phyloP scores from a whole-genome alignment of 2,113 vertebrate species.

The Microcebus ravelobensis region DNA sequence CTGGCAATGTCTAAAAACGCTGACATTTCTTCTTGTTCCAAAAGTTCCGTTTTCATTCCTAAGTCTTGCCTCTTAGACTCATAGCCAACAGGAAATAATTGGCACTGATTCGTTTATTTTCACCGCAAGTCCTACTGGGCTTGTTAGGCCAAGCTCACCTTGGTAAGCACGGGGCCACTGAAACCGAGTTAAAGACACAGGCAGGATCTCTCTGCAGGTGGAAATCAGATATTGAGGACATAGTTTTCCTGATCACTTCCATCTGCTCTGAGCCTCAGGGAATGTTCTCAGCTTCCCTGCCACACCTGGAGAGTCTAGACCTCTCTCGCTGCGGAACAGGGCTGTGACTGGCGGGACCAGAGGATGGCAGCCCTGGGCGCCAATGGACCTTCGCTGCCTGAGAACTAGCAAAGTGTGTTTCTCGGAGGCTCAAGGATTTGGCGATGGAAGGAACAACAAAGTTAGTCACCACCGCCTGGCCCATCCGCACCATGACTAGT shows the following conservation, averaged over 20 bases:
- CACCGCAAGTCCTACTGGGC: background rate
- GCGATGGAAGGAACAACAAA: slow-evolving; percentile 19
- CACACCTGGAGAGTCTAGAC: background rate
- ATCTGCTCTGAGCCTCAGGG: background rate
- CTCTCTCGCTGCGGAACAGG: background rate
- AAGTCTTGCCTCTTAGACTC: slow-evolving; percentile 13
- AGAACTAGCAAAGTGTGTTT: background rate
- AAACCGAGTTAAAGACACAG: background rate
- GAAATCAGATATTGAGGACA: background rate
- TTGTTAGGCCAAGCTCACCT: background rate
- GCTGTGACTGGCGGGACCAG: fast-evolving
- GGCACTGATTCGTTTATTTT: slow-evolving; percentile 43
- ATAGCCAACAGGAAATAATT: slow-evolving; percentile 44
- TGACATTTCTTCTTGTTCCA: slow-evolving; percentile 29
- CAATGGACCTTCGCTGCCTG: background rate
- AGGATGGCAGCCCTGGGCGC: background rate
- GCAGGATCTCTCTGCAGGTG: background rate
- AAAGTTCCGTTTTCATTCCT: slow-evolving; percentile 41
- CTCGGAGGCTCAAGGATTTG: background rate
- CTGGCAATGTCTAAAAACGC: background rate
- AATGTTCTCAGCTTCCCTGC: background rate
- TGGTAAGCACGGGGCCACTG: background rate
- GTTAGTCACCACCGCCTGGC: slow-evolving; percentile 62
- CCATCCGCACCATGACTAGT: slow-evolving; percentile 64
- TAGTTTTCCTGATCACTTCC: fast-evolving